A percentile compares a stretch with the other conserved stretches of the same genome.
phyloP scores from a whole-genome alignment of 2,113 vertebrate genomes.

The Centrocercus urophasianus region DNA sequence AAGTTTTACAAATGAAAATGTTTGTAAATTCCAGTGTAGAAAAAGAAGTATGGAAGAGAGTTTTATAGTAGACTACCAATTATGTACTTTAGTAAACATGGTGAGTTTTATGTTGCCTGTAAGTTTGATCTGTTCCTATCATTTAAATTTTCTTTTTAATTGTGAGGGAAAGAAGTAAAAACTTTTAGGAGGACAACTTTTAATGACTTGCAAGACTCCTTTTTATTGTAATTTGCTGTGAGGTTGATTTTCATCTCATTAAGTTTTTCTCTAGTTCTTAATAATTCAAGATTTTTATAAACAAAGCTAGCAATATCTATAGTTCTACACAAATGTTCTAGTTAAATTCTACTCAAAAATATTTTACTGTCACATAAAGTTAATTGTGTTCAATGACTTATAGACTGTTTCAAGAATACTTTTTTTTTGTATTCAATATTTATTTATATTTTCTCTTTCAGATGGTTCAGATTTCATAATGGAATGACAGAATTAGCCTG shows the following conservation, averaged over 20 bases:
- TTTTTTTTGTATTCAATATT: neutral
- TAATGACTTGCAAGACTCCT: neutral
- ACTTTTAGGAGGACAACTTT: neutral
- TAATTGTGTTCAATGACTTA: neutral
- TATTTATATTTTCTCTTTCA: neutral
- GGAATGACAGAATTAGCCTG: neutral
- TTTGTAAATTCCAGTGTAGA: neutral
- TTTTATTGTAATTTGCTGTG: neutral
- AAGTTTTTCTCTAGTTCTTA: neutral
- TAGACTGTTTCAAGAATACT: neutral
- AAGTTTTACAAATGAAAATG: neutral
- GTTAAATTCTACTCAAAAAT: neutral
- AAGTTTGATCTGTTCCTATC: neutral
- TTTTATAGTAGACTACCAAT: neutral
- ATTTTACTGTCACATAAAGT: neutral
- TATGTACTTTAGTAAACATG: neutral
- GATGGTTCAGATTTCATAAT: neutral
- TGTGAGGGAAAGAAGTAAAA: neutral
- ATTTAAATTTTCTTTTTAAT: neutral
- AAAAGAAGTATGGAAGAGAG: neutral
- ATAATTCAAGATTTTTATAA: neutral
- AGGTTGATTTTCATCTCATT: neutral
- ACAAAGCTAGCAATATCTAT: neutral
- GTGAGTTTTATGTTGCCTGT: neutral
- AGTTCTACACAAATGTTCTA: neutral